Percentiles rank a stretch among this genome's conserved stretches.
Conservation (phyloP, 2,888 invertebrate species). For the Lymantria dispar region DNA sequence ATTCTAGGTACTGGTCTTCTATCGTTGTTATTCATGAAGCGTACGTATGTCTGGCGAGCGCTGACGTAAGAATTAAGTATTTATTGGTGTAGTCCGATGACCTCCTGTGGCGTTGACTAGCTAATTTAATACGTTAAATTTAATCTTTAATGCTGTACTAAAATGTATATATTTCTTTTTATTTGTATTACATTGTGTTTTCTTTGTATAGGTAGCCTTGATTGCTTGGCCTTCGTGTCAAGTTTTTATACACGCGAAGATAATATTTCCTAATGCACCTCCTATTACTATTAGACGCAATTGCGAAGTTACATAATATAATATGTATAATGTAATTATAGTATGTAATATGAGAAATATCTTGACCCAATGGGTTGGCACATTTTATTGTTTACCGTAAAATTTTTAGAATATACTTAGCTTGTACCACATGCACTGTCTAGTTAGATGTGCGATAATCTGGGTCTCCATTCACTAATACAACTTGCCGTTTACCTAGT, state of each 20-base stretch:
- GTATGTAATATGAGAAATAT: too few relatives aligned
- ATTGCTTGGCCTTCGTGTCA: conserved; percentile 18
- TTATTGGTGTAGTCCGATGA: conserved; percentile 66
- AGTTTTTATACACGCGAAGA: conserved; percentile 17
- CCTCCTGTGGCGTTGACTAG: conserved; percentile 58
- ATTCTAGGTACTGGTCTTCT: conserved; percentile 55
- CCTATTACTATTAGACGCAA: conserved; percentile 8
- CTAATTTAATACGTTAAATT: conserved; percentile 20
- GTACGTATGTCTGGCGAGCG: conserved; percentile 67
- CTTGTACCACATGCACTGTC: too few relatives aligned
- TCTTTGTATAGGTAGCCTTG: conserved; percentile 19
- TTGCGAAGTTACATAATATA: neutral
- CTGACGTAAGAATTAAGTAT: conserved; percentile 67
- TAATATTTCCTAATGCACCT: conserved; percentile 23
- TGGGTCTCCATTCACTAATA: too few relatives aligned
- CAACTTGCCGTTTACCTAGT: too few relatives aligned
- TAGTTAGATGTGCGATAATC: too few relatives aligned
- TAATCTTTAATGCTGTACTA: conserved; percentile 19
- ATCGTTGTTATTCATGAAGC: conserved; percentile 73
- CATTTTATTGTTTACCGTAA: too few relatives aligned
- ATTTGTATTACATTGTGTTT: conserved; percentile 13
- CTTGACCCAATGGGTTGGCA: too few relatives aligned
- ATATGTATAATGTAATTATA: too few relatives aligned
- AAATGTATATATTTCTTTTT: conserved; percentile 13
- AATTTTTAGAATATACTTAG: too few relatives aligned